These are phyloP conservation scores for Agapostemon virescens DNA, from an alignment of 2,888 invertebrate genomes.

Conservation along the genomic window DNA sequence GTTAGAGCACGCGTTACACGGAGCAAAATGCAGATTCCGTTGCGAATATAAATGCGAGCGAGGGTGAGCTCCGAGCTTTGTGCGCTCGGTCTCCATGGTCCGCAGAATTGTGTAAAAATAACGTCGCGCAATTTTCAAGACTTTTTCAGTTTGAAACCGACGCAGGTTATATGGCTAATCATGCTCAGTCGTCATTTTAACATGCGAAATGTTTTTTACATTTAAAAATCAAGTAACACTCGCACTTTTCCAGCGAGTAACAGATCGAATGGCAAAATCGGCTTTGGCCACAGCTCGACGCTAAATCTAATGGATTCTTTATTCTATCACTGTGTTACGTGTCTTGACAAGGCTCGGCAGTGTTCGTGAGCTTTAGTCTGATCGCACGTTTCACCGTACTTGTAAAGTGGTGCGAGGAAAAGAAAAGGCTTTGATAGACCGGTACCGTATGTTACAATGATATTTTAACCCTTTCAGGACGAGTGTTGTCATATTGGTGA, in stretches of 20 bases:
- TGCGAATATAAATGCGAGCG: conserved; percentile 37
- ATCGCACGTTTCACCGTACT: too few species aligned
- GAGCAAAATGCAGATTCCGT: conserved; percentile 14
- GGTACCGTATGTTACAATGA: too few species aligned
- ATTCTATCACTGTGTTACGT: too few species aligned
- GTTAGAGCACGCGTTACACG: conserved; percentile 29
- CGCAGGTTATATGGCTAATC: background rate
- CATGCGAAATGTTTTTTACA: background rate
- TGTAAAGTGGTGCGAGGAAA: too few species aligned
- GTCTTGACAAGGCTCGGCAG: too few species aligned
- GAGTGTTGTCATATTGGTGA: too few species aligned
- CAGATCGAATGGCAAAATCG: background rate
- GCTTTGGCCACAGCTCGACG: background rate
- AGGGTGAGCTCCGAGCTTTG: background rate
- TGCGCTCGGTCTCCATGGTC: background rate
- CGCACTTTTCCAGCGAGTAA: background rate
- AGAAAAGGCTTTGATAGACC: too few species aligned
- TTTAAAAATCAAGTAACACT: background rate
- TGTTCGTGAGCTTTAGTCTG: too few species aligned
- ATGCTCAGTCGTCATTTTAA: background rate
- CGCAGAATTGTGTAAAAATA: background rate
- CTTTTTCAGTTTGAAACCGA: background rate
- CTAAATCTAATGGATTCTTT: too few species aligned
- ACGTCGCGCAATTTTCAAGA: background rate
- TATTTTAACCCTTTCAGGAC: too few species aligned